Evolutionary conservation across 2,888 invertebrate species (phyloP).

Genomic region (Thecophora atra): DNA sequence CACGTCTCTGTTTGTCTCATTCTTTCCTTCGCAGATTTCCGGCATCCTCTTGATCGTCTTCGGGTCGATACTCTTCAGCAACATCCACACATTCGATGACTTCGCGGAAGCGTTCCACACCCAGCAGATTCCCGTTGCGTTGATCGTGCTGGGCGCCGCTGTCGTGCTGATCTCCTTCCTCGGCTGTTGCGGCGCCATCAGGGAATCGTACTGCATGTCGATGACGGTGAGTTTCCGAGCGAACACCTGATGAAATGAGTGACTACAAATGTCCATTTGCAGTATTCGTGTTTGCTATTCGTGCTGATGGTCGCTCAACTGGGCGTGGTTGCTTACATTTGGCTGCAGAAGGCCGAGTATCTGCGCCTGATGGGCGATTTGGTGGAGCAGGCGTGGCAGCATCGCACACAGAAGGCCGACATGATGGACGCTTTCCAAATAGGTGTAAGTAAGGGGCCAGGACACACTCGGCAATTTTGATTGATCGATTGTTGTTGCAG

Average conservation of each 20-base stretch:
- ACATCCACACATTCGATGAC: slow-evolving; percentile 69
- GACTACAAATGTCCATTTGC: slow-evolving; percentile 55
- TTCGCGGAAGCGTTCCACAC: slow-evolving; percentile 67
- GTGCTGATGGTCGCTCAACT: slow-evolving; percentile 80
- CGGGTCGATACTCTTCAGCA: slow-evolving; percentile 74
- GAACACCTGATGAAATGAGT: too few relatives aligned
- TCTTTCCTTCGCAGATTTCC: too few relatives aligned
- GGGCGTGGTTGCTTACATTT: slow-evolving; percentile 76
- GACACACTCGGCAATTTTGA: not conserved
- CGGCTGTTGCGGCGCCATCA: slow-evolving; percentile 89
- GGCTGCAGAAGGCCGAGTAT: slow-evolving; percentile 72
- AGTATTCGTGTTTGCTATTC: slow-evolving; percentile 79
- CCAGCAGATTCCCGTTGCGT: slow-evolving; percentile 72
- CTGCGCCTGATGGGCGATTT: slow-evolving; percentile 68
- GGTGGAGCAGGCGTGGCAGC: slow-evolving; percentile 67
- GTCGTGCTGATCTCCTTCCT: slow-evolving; percentile 87
- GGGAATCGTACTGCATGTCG: slow-evolving; percentile 89
- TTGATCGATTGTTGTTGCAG: slow-evolving; percentile 41
- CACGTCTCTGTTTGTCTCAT: too few relatives aligned
- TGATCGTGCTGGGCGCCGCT: slow-evolving; percentile 76
- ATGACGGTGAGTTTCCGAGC: slow-evolving; percentile 75
- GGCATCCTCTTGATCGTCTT: slow-evolving; percentile 76
- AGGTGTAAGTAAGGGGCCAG: slow-evolving; percentile 51
- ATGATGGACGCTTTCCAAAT: slow-evolving; percentile 63
- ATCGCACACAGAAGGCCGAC: slow-evolving; percentile 57